Evolutionary conservation across 2,888 invertebrate genomes (phyloP).

Genomic region (Torymus texanus): DNA sequence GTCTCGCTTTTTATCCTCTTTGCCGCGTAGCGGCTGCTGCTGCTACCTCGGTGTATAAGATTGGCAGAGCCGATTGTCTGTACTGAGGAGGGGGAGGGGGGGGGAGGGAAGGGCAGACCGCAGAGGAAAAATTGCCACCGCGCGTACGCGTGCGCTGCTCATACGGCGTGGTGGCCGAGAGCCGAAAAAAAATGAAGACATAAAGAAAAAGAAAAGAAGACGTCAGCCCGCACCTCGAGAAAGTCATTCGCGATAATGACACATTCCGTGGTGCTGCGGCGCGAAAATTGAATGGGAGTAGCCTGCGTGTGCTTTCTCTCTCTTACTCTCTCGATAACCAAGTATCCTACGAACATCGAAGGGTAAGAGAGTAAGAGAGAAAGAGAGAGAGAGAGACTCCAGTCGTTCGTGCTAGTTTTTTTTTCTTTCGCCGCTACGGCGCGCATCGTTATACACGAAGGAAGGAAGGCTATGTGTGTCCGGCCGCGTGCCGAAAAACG

Average conservation of each 20-base stretch:
- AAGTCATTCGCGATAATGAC: constrained; percentile 32
- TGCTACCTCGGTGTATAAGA: too few species aligned
- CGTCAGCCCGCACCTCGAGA: constrained; percentile 5
- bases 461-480: background rate
- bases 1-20: constrained; percentile 1
- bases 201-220: background rate
- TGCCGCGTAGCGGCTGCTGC: background rate
- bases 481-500: constrained; percentile 12
- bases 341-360: constrained; percentile 21
- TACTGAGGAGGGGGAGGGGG: too few species aligned
- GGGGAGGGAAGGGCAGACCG: too few species aligned
- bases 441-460: background rate
- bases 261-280: constrained; percentile 15
- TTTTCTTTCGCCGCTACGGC: background rate
- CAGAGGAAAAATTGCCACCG: constrained; percentile 19
- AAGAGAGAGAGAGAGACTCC: background rate
- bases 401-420: too few species aligned
- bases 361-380: background rate
- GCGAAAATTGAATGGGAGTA: constrained; percentile 12
- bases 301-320: background rate
- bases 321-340: background rate
- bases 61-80: too few species aligned
- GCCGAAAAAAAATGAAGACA: constrained; percentile 32
- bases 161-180: background rate
- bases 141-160: background rate